Percentiles rank a stretch among this genome's conserved stretches.
Conservation (phyloP, 2,888 invertebrate genomes). For the Noctua comes region DNA sequence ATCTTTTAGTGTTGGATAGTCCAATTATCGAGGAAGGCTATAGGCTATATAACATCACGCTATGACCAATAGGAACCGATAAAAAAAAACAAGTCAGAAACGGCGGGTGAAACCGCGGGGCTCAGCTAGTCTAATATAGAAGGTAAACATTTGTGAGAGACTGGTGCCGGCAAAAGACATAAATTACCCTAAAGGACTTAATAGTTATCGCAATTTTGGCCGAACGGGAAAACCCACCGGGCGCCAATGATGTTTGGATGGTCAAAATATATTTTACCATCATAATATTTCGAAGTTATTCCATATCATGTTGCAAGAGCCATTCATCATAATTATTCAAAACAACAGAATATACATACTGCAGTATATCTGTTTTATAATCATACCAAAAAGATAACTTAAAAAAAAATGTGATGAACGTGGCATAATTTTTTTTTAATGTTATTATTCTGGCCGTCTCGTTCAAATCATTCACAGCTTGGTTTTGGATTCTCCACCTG, state of each 20-base stretch:
- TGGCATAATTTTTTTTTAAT: no score
- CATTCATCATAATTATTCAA: neutral
- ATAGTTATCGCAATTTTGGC: neutral
- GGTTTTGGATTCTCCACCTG: constrained; percentile 79
- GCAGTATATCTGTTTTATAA: neutral
- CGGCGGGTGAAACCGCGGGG: no score
- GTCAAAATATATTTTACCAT: neutral
- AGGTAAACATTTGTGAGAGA: neutral
- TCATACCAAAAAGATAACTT: neutral
- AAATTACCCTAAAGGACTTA: neutral
- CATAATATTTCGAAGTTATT: neutral
- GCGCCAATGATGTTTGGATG: neutral
- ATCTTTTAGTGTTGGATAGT: no score
- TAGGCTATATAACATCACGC: no score
- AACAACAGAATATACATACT: neutral
- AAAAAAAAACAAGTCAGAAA: no score
- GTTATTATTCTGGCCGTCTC: neutral
- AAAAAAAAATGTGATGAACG: no score
- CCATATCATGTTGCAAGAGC: neutral
- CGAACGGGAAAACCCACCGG: neutral
- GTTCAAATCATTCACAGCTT: constrained; percentile 65
- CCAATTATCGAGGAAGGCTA: no score
- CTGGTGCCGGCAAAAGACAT: neutral
- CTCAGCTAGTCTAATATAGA: neutral
- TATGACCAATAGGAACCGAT: no score